Evolutionary conservation across 1,140 invertebrate species (phyloP).

Genomic region (Brachystomella parvula): DNA sequence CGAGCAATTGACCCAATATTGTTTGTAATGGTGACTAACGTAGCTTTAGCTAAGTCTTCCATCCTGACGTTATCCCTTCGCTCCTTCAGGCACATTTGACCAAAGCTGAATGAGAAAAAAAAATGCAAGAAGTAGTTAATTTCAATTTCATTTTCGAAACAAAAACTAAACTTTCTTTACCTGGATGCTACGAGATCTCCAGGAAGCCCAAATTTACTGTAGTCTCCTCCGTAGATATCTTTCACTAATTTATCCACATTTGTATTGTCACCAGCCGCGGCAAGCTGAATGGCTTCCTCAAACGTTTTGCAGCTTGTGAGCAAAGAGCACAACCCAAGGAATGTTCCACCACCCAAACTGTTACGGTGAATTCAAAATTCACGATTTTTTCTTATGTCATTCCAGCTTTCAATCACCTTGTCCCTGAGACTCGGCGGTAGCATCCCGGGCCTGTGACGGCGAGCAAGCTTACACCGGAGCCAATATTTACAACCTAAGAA

Average conservation of each 20-base stretch:
- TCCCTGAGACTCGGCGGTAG: conserved; percentile 89
- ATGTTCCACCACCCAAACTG: conserved; percentile 70
- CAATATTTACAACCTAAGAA: conserved; percentile 82
- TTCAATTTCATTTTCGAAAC: not conserved
- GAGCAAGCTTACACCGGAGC: conserved; percentile 92
- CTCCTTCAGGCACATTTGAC: conserved; percentile 88
- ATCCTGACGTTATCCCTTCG: conserved; percentile 66
- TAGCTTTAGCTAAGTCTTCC: conserved; percentile 88
- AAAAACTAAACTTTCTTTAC: too few species aligned
- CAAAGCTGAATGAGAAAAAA: conserved; percentile 66
- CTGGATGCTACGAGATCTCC: conserved; percentile 94
- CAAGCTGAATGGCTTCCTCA: conserved; percentile 93
- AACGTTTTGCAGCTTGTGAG: conserved; percentile 92
- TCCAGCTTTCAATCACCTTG: conserved; percentile 69
- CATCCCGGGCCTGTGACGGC: conserved; percentile 84
- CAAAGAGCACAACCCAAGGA: conserved; percentile 82
- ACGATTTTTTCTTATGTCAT: too few species aligned
- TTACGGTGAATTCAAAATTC: conserved; percentile 34
- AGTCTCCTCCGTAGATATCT: conserved; percentile 97
- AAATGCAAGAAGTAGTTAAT: too few species aligned
- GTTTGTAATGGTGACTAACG: conserved; percentile 95
- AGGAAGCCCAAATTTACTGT: conserved; percentile 78
- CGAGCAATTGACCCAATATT: conserved; percentile 97
- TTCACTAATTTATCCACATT: conserved; percentile 91
- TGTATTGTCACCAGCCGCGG: conserved; percentile 84